Evolutionary conservation across 30 jellyfish, hydroid and myxozoan genomes (phyloP), one percentile per base, ranked within the genome.

Genomic region (Aurelia aurita): DNA sequence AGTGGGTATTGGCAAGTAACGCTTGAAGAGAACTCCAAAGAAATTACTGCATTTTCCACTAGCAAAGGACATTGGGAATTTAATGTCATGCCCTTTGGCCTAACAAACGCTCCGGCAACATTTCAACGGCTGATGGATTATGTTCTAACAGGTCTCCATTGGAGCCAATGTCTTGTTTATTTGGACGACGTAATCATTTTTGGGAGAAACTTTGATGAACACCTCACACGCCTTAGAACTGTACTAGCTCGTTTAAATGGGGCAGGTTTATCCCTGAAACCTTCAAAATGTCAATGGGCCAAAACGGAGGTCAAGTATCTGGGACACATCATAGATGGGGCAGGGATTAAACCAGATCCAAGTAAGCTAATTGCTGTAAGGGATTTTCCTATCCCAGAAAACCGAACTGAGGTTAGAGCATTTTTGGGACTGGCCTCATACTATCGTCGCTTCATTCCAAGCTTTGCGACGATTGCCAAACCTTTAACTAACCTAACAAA

Each of bases 131-230:
- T 74, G 47, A 90, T 90, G 91, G 88, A 65, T 22, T 45, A 18
- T 32, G 83, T 84, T 5, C 58, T 74, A n/a, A 23, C 89, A 45
- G 84, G 87, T 5, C 72, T 80, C 73, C 58, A 70, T 20, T 78
- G 76, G 82, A 72, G 43, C 25, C 67, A 59, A 22, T 82, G 96
- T 58, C 79, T 80, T 26, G 80, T 72, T 14, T 90, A 89, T 83
- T 47, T 84, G 15, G 97, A 90, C 68, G 95, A 90, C 67, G 79
- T 84, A 46, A 74, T 74, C 21, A 96, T 90, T 16, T 90, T 83
- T 66, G 58, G 82, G 15, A 34, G 67, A 54, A 43, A 53, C 21
- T 35, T 64, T 26, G 70, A 63, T 11, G 92, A 90, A 31, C 97
- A 90, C 74, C 73, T 73, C 51, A 31, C 23, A 51, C 82, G 75